phyloP scores from a whole-genome alignment of 2,113 vertebrate genomes.

The Jacana jacana region DNA sequence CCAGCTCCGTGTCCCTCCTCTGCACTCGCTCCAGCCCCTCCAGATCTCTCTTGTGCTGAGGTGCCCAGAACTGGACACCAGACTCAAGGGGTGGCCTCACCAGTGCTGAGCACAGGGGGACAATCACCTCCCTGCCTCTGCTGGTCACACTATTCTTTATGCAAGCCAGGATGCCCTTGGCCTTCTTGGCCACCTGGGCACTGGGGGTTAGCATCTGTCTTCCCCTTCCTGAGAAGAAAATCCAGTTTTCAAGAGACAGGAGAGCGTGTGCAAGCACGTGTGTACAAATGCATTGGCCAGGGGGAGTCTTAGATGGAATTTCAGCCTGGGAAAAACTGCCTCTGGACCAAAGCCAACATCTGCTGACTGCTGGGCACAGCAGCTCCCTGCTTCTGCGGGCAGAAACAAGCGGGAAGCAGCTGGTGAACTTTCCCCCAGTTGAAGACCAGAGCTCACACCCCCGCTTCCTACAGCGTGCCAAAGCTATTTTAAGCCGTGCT shows the following conservation, averaged over 20 bases:
- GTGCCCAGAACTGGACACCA: no score
- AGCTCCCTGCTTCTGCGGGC: neutral
- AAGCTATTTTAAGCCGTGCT: neutral
- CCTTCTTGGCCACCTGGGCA: no score
- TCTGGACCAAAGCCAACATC: neutral
- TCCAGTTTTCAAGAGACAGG: neutral
- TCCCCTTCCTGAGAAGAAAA: neutral
- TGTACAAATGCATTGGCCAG: accelerated
- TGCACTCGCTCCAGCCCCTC: no score
- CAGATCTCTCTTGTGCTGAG: no score
- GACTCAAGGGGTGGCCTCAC: no score
- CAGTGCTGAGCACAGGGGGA: no score
- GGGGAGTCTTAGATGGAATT: accelerated
- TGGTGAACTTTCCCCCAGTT: slow-evolving; percentile 31
- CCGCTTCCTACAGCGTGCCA: neutral
- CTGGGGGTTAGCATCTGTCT: neutral
- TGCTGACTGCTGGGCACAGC: neutral
- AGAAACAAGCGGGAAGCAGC: neutral
- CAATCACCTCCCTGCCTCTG: no score
- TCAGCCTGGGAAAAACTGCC: neutral
- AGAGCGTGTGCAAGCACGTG: accelerated
- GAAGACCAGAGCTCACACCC: neutral
- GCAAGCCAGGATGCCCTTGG: no score
- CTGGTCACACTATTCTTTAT: no score
- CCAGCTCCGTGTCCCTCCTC: no score